Evolutionary conservation across 2,797 vertebrate genomes (phyloP), one percentile per base, ranked within the genome.

Genomic region (Girardinus metallicus): DNA sequence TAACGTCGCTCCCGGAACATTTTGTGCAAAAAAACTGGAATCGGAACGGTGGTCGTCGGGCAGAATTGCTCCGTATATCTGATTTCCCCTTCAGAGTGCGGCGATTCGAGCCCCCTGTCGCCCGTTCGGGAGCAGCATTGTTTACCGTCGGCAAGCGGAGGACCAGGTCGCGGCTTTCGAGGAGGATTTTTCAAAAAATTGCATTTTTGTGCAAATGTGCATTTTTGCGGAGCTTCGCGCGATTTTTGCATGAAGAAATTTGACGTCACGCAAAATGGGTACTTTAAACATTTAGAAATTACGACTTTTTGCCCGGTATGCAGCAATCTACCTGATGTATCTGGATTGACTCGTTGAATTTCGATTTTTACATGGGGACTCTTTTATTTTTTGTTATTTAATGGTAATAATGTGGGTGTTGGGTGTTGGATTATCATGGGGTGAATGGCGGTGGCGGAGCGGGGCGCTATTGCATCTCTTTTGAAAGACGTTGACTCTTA

Each of bases 401-500:
- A 94, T 92, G 94, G 91, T 90, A 87, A 95, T 95, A 95, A 96
- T 96, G 96, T 96, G 96, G 95, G 93, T 96, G 95, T 95, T 94
- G 95, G 95, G 95, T 95, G 96, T 94, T 95, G 96, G 95, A 95
- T 95, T 96, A 96, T 96, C 96, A 96, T 96, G 95, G 96, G 96
- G 92, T 96, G 96, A 96, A 93, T 95, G 95, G 95, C 95, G 94
- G 92, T 96, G 96, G 97, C 96, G 96, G 94, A 96, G 96, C 96
- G 96, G 96, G 97, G 97, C 97, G 97, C 97, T 98, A 94, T 97
- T 98, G 97, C 94, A 96, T 96, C 95, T 95, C 93, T 96, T 96
- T 95, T 96, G 93, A 96, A 95, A 91, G 81, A 79, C 88, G 49
- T 75, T 9, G 89, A 92, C 89, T 84, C 88, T 93, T 89, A 75